phyloP scores from a whole-genome alignment of 2,113 vertebrate genomes.

The Argyrosomus japonicus region DNA sequence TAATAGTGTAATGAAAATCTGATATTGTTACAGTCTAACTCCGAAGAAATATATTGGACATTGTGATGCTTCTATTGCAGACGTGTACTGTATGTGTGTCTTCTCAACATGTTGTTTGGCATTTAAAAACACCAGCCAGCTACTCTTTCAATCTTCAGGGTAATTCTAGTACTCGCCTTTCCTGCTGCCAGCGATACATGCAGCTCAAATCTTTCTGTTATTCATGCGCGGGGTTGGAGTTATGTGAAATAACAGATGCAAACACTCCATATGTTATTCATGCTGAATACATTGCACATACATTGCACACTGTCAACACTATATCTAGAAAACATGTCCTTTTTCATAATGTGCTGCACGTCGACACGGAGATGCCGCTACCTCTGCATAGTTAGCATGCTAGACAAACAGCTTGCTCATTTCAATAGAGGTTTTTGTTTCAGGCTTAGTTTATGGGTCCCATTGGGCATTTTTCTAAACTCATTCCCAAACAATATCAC shows the following conservation, averaged over 20 bases:
- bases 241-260: background rate
- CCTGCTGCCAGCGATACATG: background rate
- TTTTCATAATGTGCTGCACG: background rate
- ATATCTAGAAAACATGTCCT: background rate
- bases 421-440: slow-evolving; percentile 32
- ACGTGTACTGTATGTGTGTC: background rate
- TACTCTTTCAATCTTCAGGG: background rate
- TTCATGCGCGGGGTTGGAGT: slow-evolving; percentile 1
- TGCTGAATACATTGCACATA: slow-evolving; percentile 10
- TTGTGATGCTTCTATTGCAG: background rate
- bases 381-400: slow-evolving; percentile 1
- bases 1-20: too few relatives aligned
- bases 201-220: slow-evolving; percentile 16
- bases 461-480: slow-evolving; percentile 28
- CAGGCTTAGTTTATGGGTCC: slow-evolving; percentile 6
- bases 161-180: background rate
- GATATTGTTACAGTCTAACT: too few relatives aligned
- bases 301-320: slow-evolving; percentile 2
- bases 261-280: background rate
- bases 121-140: background rate
- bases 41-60: background rate
- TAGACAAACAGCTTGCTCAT: slow-evolving; percentile 12
- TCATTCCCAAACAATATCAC: slow-evolving; percentile 51
- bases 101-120: background rate
- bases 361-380: background rate